Conservation (phyloP, 2,888 invertebrate genomes). For the Troides aeacus region DNA sequence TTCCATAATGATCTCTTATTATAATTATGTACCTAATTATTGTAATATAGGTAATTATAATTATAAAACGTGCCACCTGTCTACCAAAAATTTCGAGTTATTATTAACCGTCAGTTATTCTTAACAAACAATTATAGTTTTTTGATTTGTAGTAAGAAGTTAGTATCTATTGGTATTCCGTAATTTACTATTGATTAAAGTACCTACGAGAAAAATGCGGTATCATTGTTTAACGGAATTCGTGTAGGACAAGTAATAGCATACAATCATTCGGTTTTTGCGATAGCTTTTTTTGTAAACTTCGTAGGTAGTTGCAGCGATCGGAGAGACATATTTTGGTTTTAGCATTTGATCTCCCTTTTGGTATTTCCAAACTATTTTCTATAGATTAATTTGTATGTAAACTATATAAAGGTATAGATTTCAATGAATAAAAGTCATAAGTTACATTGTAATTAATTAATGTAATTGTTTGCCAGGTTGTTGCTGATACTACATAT, state of each 20-base stretch:
- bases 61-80: neutral
- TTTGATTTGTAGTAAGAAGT: conserved; percentile 1
- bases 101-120: neutral
- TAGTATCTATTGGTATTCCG: neutral
- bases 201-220: conserved; percentile 12
- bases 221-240: conserved; percentile 25
- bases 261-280: conserved; percentile 17
- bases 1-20: neutral
- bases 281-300: conserved; percentile 11
- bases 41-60: neutral
- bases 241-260: conserved; percentile 13
- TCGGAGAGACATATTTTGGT: neutral
- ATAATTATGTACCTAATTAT: neutral
- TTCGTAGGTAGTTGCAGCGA: conserved; percentile 2
- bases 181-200: conserved; percentile 20
- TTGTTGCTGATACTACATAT: too few species aligned
- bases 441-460: too few species aligned
- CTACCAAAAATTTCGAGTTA: neutral
- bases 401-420: neutral
- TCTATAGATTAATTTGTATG: neutral
- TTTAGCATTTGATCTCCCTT: neutral
- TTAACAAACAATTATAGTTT: conserved; percentile 13
- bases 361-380: neutral
- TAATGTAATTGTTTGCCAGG: too few species aligned
- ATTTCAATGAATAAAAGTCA: neutral